These are phyloP conservation scores for Plutomurus gul DNA, from an alignment of 1,140 invertebrate species.

Conservation along the genomic window DNA sequence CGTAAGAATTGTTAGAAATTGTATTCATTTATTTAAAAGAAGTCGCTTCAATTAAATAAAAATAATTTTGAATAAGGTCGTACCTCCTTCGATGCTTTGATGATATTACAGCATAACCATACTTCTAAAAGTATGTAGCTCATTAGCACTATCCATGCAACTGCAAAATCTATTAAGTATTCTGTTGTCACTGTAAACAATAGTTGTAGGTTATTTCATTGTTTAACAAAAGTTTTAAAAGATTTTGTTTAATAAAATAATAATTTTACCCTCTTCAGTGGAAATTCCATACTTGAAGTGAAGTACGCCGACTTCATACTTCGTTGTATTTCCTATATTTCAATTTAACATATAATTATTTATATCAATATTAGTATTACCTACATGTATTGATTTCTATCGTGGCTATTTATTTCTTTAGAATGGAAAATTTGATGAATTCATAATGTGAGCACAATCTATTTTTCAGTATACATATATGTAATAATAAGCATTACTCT, in stretches of 20 bases:
- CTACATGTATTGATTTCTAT: too few relatives aligned
- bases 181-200: background rate
- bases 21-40: background rate
- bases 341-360: too few relatives aligned
- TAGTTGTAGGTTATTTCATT: background rate
- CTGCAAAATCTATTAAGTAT: background rate
- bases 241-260: background rate
- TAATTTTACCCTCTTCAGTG: too few relatives aligned
- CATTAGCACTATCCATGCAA: background rate
- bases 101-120: background rate
- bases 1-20: background rate
- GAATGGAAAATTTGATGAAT: too few relatives aligned
- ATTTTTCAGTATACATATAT: too few relatives aligned
- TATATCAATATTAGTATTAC: too few relatives aligned
- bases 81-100: conserved; percentile 8
- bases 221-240: background rate
- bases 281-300: too few relatives aligned
- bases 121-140: conserved; percentile 10
- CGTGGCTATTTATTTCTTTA: too few relatives aligned
- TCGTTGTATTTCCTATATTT: too few relatives aligned
- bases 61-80: background rate
- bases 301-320: too few relatives aligned
- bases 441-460: too few relatives aligned
- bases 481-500: too few relatives aligned
- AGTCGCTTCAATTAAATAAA: background rate